Evolutionary conservation across 2,888 invertebrate species (phyloP).

Genomic region (Lithophane leautieri): DNA sequence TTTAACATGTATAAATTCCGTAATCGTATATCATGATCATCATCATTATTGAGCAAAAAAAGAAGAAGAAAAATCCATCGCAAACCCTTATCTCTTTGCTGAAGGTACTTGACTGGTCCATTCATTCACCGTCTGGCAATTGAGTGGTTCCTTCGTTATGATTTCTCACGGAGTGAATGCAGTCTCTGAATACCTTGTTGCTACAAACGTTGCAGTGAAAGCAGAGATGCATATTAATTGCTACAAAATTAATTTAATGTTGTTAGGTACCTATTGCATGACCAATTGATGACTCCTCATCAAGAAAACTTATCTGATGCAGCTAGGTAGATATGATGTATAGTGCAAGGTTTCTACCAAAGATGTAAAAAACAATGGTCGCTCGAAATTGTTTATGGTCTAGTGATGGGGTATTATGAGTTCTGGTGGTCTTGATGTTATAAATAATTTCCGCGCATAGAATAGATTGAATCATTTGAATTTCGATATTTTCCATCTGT

Average conservation of each 20-base stretch:
- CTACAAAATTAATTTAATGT: background rate
- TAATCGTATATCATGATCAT: background rate
- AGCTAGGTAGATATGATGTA: too few species aligned
- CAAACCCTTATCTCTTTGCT: background rate
- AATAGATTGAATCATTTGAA: too few species aligned
- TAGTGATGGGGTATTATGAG: background rate
- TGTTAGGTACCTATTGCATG: background rate
- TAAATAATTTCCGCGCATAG: too few species aligned
- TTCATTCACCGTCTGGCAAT: conserved; percentile 6
- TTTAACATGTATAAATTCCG: background rate
- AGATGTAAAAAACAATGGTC: background rate
- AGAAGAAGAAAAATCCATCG: background rate
- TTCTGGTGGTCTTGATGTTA: too few species aligned
- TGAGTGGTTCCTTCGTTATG: conserved; percentile 12
- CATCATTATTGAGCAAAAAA: background rate
- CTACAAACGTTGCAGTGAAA: conserved; percentile 1
- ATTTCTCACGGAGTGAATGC: conserved; percentile 7
- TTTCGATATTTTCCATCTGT: too few species aligned
- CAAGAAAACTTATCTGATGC: background rate
- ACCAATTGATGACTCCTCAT: background rate
- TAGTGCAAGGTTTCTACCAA: background rate
- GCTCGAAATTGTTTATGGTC: background rate
- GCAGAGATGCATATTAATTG: too few species aligned
- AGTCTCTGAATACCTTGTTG: background rate
- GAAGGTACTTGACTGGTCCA: background rate